Conservation (phyloP, 1,140 invertebrate genomes). For the Saccostrea cuccullata region DNA sequence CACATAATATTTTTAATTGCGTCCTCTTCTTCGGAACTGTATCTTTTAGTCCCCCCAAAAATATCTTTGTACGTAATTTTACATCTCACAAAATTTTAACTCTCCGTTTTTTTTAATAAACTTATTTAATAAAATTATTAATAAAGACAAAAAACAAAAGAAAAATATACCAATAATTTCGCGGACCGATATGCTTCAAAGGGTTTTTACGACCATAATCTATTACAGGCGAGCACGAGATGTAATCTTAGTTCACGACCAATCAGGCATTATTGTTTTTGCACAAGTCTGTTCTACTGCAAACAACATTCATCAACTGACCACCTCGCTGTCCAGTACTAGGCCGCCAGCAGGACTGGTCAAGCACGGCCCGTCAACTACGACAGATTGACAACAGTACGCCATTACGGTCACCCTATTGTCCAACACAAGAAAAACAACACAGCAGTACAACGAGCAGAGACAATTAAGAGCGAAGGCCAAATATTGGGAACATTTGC, state of each 20-base stretch:
- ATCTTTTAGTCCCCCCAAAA: no score
- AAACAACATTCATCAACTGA: background rate
- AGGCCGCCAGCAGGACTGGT: background rate
- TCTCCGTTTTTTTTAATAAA: no score
- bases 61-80: no score
- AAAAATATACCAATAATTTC: background rate
- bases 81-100: no score
- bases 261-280: conserved; percentile 26
- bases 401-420: background rate
- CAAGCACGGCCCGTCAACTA: background rate
- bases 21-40: no score
- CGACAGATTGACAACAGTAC: background rate
- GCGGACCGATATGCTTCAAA: conserved; percentile 5
- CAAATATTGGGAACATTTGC: background rate
- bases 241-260: background rate
- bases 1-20: no score
- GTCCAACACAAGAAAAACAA: background rate
- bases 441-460: background rate
- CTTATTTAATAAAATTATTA: no score
- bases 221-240: background rate
- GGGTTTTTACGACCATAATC: conserved; percentile 5
- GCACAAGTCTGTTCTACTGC: background rate
- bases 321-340: background rate
- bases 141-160: no score
- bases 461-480: no score